A percentile compares a stretch with the other conserved stretches of the same genome.
These are phyloP conservation scores for Flabesymbios commensalis DNA, from an alignment of 2,888 invertebrate genomes.

Conservation along the genomic window DNA sequence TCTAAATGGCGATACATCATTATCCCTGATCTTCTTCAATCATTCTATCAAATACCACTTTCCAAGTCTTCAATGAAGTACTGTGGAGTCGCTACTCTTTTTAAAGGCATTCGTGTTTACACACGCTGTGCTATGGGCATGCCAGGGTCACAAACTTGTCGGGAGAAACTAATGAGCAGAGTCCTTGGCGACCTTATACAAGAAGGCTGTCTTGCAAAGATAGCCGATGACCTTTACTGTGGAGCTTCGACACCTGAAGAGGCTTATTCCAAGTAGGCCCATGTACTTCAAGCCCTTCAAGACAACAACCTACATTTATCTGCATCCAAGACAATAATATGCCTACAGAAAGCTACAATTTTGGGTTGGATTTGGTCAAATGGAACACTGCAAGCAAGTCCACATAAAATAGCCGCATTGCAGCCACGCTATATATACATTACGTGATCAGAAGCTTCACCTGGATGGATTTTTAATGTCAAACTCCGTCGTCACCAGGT, in stretches of 20 bases:
- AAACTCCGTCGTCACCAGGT: conserved; percentile 6
- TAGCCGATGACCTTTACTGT: conserved; percentile 29
- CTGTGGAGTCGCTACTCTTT: conserved; percentile 39
- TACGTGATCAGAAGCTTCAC: too few species aligned
- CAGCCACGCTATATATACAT: too few species aligned
- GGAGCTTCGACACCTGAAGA: not conserved
- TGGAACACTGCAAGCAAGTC: conserved; percentile 23
- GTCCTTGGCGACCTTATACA: conserved; percentile 28
- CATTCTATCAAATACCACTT: conserved; percentile 38
- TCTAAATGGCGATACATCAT: conserved; percentile 36
- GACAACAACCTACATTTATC: conserved; percentile 16
- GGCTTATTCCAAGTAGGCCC: conserved; percentile 10
- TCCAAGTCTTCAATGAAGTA: conserved; percentile 34
- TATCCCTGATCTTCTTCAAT: conserved; percentile 29
- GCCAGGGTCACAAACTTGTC: conserved; percentile 38
- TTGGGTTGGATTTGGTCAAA: conserved; percentile 30
- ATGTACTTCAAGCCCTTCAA: conserved; percentile 15
- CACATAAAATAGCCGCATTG: conserved; percentile 13
- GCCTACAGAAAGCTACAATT: conserved; percentile 10
- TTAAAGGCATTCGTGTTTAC: conserved; percentile 34
- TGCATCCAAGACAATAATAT: conserved; percentile 21
- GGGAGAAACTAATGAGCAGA: conserved; percentile 37
- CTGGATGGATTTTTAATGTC: conserved; percentile 1
- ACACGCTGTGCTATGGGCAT: conserved; percentile 40
- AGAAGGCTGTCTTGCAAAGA: conserved; percentile 22